Evolutionary conservation across 2,888 invertebrate species (phyloP).

Genomic region (Euclidia mi): DNA sequence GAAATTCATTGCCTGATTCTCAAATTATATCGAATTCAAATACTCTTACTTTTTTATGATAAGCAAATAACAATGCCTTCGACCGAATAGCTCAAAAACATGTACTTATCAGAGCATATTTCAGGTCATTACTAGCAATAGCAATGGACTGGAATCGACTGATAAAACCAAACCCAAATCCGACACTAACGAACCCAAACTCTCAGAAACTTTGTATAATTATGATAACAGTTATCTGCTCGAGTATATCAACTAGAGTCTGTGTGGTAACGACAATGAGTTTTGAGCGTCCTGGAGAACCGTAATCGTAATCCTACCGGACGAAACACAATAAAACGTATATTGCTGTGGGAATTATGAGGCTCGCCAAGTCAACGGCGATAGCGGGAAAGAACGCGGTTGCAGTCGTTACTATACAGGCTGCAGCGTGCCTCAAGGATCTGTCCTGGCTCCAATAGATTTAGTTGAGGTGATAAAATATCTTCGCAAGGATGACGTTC

Average conservation of each 20-base stretch:
- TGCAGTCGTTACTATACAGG: too few species aligned
- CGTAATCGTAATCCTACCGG: constrained; percentile 21
- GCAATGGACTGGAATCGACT: too few species aligned
- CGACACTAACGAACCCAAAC: not conserved
- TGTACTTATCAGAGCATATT: too few species aligned
- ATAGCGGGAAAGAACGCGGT: constrained; percentile 5
- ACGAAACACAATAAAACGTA: constrained; percentile 38
- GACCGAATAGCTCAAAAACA: too few species aligned
- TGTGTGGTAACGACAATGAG: constrained; percentile 6
- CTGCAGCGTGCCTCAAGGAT: not conserved
- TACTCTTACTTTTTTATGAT: too few species aligned
- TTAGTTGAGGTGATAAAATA: too few species aligned
- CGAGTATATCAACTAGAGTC: constrained; percentile 1
- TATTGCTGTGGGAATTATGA: constrained; percentile 22
- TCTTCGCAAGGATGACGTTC: too few species aligned
- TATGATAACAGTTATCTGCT: constrained; percentile 8
- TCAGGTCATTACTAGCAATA: too few species aligned
- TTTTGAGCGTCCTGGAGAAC: constrained; percentile 18
- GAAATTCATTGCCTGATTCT: too few species aligned
- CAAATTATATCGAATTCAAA: too few species aligned
- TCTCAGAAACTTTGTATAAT: constrained; percentile 7
- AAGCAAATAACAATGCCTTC: too few species aligned
- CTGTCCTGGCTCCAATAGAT: not conserved
- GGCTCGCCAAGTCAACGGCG: not conserved
- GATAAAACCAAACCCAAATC: constrained; percentile 3